Evolutionary conservation across 2,113 vertebrate genomes (phyloP).

Genomic region (Pantherophis guttatus): DNA sequence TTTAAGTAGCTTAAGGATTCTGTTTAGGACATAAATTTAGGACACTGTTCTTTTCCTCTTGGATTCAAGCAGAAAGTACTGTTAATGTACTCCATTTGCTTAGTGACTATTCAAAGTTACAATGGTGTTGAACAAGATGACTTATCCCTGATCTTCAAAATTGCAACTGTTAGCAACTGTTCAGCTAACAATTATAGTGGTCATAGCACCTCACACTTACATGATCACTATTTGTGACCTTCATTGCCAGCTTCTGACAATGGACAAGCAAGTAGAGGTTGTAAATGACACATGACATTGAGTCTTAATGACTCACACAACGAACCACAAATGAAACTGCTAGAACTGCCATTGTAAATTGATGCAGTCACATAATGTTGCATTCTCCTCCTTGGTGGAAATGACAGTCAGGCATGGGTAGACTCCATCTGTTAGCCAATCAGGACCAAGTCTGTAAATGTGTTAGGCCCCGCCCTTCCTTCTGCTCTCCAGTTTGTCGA

Average conservation of each 20-base stretch:
- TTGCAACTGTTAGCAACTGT: background rate
- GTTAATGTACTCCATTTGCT: background rate
- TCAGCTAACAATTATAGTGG: background rate
- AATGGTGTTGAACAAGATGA: background rate
- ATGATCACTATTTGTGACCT: background rate
- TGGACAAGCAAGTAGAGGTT: background rate
- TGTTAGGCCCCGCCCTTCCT: no score
- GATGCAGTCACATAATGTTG: background rate
- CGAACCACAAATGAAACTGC: background rate
- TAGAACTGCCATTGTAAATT: background rate
- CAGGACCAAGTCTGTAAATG: no score
- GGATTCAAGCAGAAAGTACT: background rate
- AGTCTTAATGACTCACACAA: background rate
- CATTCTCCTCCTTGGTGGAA: no score
- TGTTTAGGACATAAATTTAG: background rate
- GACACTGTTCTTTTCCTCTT: background rate
- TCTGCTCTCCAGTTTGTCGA: no score
- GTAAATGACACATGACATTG: background rate
- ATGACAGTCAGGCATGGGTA: no score
- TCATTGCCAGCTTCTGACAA: background rate
- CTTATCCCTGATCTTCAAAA: background rate
- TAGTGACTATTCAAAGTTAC: background rate
- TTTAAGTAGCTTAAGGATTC: constrained; percentile 16
- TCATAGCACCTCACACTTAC: background rate
- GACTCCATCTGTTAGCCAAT: no score